Percentiles rank a stretch among this genome's conserved stretches.
Evolutionary conservation across 2,888 invertebrate species (phyloP).

Genomic region (Apamea anceps): DNA sequence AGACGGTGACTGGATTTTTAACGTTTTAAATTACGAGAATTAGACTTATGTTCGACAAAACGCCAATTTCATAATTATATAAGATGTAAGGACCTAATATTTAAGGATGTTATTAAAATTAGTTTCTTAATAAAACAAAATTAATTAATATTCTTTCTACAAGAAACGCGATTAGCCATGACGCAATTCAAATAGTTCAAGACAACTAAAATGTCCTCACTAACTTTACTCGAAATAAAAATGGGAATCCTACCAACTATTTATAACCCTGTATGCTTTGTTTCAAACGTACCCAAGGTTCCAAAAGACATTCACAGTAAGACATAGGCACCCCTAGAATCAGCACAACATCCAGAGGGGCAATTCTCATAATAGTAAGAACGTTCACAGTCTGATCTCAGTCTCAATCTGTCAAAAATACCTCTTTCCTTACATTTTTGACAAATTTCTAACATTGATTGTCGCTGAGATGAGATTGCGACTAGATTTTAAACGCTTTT

Average conservation of each 20-base stretch:
- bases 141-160: neutral
- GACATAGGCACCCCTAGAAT: neutral
- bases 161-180: neutral
- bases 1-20: too few species aligned
- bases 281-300: neutral
- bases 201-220: neutral
- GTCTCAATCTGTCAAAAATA: too few species aligned
- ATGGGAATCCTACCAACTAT: neutral
- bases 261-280: neutral
- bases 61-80: too few species aligned
- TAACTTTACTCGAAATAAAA: neutral
- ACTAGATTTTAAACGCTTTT: neutral
- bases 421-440: too few species aligned
- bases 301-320: neutral
- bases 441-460: too few species aligned
- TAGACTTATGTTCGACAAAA: too few species aligned
- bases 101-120: neutral
- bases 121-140: neutral
- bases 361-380: too few species aligned
- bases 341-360: too few species aligned
- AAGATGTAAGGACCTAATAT: too few species aligned
- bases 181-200: neutral
- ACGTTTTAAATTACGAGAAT: too few species aligned
- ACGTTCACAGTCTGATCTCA: too few species aligned
- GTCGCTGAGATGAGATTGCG: too few species aligned